phyloP scores from a whole-genome alignment of 2,113 vertebrate genomes.

The Chionis minor region DNA sequence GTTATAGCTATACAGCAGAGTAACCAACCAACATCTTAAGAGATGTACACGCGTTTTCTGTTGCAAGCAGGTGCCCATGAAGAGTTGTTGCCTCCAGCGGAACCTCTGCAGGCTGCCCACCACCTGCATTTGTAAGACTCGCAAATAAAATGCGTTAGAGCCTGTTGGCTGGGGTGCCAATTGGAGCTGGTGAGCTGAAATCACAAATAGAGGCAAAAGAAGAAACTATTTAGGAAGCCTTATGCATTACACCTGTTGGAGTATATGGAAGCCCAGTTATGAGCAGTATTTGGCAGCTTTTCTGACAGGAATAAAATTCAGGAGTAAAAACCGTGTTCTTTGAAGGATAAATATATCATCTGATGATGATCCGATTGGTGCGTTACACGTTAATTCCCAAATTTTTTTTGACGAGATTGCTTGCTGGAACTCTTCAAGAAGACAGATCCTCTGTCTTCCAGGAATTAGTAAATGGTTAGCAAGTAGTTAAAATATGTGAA shows the following conservation, averaged over 20 bases:
- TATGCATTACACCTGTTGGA: neutral
- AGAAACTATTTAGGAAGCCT: neutral
- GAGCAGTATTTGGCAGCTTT: neutral
- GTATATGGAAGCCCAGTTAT: neutral
- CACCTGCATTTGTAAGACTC: neutral
- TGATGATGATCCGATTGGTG: neutral
- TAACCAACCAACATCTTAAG: neutral
- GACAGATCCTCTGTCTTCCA: neutral
- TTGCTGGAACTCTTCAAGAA: neutral
- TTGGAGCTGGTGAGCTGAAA: neutral
- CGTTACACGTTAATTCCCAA: neutral
- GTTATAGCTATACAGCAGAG: neutral
- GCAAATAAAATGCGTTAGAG: neutral
- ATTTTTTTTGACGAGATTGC: neutral
- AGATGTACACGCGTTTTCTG: rapidly evolving
- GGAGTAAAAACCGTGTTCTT: neutral
- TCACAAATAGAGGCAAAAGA: neutral
- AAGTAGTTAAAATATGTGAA: neutral
- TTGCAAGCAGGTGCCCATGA: neutral
- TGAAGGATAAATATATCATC: neutral
- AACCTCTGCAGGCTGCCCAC: neutral
- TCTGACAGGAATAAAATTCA: neutral
- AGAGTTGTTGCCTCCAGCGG: neutral
- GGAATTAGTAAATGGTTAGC: neutral
- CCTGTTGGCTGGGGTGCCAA: neutral